phyloP scores from a whole-genome alignment of 2,113 vertebrate genomes.

The Meriones unguiculatus region DNA sequence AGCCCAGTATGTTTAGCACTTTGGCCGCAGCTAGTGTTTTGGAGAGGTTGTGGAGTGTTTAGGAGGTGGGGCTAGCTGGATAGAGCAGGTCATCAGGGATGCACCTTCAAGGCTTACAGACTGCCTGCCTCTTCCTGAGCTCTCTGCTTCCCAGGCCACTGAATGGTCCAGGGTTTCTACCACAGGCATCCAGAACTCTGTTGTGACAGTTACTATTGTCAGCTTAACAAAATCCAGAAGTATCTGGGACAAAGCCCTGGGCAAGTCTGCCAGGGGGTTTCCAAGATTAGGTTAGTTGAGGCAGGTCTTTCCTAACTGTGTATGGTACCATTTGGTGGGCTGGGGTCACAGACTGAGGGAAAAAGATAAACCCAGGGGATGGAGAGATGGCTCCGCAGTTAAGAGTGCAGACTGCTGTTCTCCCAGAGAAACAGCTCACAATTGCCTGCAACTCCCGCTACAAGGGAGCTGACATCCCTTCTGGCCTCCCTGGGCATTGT shows the following conservation, averaged over 20 bases:
- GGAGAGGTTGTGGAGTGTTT: background rate
- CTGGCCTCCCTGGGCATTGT: background rate
- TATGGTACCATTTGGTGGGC: background rate
- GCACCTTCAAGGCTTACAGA: background rate
- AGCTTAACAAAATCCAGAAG: background rate
- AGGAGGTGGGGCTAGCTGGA: background rate
- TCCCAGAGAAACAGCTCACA: too few relatives aligned
- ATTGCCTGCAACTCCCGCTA: background rate
- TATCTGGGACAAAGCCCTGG: too few relatives aligned
- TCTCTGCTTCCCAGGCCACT: background rate
- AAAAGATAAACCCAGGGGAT: background rate
- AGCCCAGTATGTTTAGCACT: background rate
- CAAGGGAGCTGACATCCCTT: background rate
- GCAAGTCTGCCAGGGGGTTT: background rate
- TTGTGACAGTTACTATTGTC: background rate
- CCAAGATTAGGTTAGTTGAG: background rate
- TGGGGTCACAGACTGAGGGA: background rate
- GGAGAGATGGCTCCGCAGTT: background rate
- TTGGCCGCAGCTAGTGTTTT: background rate
- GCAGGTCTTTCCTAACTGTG: background rate
- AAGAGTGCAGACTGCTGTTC: background rate
- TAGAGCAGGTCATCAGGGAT: background rate
- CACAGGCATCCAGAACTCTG: fast-evolving
- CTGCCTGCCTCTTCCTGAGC: background rate
- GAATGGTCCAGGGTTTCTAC: background rate